Evolutionary conservation across 2,888 invertebrate genomes (phyloP), one percentile per base, ranked within the genome.

Genomic region (Mythimna ferrago): DNA sequence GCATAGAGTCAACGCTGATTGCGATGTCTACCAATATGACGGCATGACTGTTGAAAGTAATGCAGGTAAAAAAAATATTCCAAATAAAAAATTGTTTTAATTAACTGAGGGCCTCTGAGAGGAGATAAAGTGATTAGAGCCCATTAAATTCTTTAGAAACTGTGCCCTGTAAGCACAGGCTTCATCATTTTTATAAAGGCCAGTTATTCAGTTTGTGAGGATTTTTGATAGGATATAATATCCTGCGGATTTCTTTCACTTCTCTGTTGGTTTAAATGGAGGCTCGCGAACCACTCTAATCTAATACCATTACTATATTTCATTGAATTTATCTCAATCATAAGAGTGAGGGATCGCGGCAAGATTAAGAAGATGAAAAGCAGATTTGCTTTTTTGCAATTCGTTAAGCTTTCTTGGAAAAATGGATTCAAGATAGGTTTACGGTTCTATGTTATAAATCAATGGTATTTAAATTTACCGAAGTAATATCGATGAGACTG

Each of bases 261-360:
- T 72, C 72, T 69, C 65, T 66, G 74, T 79, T 71, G 58, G n/a
- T 70, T 66, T 68, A 38, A 71, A 79, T 70, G 76, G 44, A 70
- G 21, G 51, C 72, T 62, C 65, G 10, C 65, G 69, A 69, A 60
- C 71, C 73, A 56, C 68, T 80, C 70, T 10, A 16, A 41, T 26
- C 60, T 76, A 80, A 84, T 84, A 60, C 61, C 66, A 77, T 84
- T 72, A 85, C 66, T 66, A 62, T 58, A 66, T 70, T 79, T 67
- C 61, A 65, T n/a, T 60, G 63, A 78, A 69, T 80, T 82, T 66
- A 57, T 60, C 41, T 57, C 21, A 62, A 66, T 57, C 54, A 26
- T 66, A 41, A 44, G 56, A 66, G 63, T 61, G 62, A 60, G 14
- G 26, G 44, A 61, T 53, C 62, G 35, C 63, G 56, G n/a, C 32